These are phyloP conservation scores for Coptodon rendalli DNA, from an alignment of 2,113 vertebrate species.

Conservation along the genomic window DNA sequence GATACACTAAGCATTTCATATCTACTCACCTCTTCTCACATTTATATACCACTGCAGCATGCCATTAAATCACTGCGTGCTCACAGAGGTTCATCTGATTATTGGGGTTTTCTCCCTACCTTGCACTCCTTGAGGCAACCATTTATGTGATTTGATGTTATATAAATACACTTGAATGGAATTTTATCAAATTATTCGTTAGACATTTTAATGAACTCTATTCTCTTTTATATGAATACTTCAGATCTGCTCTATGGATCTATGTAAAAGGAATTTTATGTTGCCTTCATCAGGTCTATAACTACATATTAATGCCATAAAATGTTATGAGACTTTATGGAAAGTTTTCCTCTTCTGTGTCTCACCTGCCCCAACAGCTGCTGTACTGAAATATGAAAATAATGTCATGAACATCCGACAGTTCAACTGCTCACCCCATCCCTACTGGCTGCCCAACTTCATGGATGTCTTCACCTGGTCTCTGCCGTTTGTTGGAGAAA, in stretches of 20 bases:
- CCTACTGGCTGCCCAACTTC: constrained; percentile 83
- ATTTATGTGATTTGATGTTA: neutral
- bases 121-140: neutral
- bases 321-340: neutral
- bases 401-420: constrained; percentile 84
- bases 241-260: neutral
- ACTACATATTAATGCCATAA: neutral
- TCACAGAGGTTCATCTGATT: neutral
- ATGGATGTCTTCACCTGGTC: constrained; percentile 85
- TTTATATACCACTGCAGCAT: neutral
- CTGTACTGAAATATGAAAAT: constrained; percentile 81
- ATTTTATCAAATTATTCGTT: neutral
- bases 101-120: neutral
- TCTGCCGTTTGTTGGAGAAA: constrained; percentile 80
- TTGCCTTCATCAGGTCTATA: neutral
- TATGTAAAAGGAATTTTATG: neutral
- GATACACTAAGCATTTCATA: neutral
- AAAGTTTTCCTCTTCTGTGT: neutral
- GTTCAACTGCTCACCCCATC: constrained; percentile 81
- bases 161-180: neutral
- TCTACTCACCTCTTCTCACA: neutral
- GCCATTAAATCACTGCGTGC: neutral
- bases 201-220: neutral
- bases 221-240: neutral
- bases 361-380: constrained; percentile 58